Conservation (phyloP, 2,113 vertebrate species). For the Odocoileus virginianus region DNA sequence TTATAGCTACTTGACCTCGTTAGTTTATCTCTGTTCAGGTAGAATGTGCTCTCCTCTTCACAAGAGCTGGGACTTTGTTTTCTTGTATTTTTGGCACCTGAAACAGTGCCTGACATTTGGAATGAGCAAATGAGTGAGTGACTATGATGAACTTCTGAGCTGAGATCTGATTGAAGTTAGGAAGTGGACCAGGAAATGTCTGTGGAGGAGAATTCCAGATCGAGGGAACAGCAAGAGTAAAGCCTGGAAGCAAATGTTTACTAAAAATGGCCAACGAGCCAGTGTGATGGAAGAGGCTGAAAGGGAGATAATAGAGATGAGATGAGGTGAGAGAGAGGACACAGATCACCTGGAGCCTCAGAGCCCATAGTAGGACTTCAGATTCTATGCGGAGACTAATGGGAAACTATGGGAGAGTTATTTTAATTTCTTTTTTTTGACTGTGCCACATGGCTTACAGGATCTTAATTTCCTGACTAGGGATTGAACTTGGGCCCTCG, state of each 20-base stretch:
- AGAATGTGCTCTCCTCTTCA: background rate
- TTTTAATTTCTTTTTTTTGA: background rate
- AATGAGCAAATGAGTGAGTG: background rate
- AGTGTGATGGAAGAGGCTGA: background rate
- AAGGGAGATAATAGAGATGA: background rate
- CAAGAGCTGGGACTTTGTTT: background rate
- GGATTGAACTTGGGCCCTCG: background rate
- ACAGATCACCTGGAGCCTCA: background rate
- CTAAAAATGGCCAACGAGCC: background rate
- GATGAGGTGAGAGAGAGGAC: background rate
- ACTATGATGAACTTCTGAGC: background rate
- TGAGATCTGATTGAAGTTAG: background rate
- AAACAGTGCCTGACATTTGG: background rate
- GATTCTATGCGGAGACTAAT: slow-evolving; percentile 13
- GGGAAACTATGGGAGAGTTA: background rate
- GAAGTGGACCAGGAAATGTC: background rate
- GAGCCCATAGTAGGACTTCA: background rate
- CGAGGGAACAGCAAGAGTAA: background rate
- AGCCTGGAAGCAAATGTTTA: background rate
- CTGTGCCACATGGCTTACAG: background rate
- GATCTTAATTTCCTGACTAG: background rate
- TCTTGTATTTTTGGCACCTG: background rate
- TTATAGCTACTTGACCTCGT: background rate
- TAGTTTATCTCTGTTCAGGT: background rate
- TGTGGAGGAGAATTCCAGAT: background rate